Evolutionary conservation across 2,888 invertebrate species (phyloP), one percentile per base, ranked within the genome.

Genomic region (Folsomia manolachei): DNA sequence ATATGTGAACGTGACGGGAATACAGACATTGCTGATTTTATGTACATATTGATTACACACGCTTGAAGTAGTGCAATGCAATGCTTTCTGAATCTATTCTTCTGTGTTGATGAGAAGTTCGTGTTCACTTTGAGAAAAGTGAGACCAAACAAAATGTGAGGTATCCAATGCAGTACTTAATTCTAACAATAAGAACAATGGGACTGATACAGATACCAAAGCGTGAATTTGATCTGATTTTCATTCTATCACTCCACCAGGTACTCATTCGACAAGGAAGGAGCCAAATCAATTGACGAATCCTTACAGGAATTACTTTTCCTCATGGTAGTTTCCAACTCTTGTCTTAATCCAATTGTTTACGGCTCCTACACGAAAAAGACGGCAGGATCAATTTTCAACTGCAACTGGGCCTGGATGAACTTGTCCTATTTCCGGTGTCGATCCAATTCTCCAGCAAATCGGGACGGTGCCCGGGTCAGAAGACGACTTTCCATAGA

Each of bases 321-420:
- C 84, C 87, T 91, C 82, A 92, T 92, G 88, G 92, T 91, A 0
- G 91, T 91, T 0, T 90, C 90, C 65, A 92, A 92, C 83, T 90
- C 91, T 51, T 92, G 92, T 83, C 89, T 91, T 86, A 90, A 92
- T 82, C 92, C 92, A 0, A 84, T 92, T 63, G 90, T 92, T 11
- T 92, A 92, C 81, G 91, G 91, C 1, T 88, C 89, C 65, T 90
- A 89, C 81, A 88, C 88, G 2, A 85, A 71, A 63, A 71, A 74
- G 61, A 72, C 74, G n/a, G 26, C 66, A 11, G 74, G 72, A n/a
- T 24, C 53, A n/a, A 65, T 70, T 61, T 72, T 69, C 53, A 19
- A 65, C 11, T 72, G 72, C 27, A 65, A 64, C 52, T 72, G 72
- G 19, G 26, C 64, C 2, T 61, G 63, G 25, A 61, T 39, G 24